phyloP scores from a whole-genome alignment of 2,797 vertebrate genomes.

The Fistularia tabacaria region DNA sequence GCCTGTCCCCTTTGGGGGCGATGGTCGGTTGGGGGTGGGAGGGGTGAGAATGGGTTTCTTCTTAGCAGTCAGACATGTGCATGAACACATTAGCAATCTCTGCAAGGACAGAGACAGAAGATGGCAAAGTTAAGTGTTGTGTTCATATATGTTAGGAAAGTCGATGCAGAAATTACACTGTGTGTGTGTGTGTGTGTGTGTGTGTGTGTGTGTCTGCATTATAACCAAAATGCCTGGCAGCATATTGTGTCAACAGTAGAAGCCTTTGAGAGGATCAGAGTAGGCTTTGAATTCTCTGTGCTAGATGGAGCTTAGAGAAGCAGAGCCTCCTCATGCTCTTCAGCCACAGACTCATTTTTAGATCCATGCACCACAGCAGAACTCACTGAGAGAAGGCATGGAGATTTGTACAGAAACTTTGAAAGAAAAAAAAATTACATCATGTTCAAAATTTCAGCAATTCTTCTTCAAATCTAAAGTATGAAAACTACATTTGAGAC shows the following conservation, averaged over 20 bases:
- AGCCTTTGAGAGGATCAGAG: slow-evolving; percentile 50
- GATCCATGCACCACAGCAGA: slow-evolving; percentile 21
- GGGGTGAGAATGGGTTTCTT: slow-evolving; percentile 62
- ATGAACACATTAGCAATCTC: slow-evolving; percentile 6
- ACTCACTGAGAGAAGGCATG: slow-evolving; percentile 3
- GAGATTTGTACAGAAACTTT: slow-evolving; percentile 8
- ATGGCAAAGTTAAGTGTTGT: slow-evolving; percentile 7
- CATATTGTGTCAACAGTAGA: slow-evolving; percentile 33
- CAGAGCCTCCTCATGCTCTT: slow-evolving; percentile 26
- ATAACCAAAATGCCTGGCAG: slow-evolving; percentile 1
- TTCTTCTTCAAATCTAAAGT: too few species aligned
- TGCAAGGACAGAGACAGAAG: slow-evolving; percentile 15
- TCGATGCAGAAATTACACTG: neutral
- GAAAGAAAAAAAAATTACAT: too few species aligned
- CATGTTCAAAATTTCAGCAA: too few species aligned
- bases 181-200: slow-evolving; percentile 11
- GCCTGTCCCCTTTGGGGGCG: slow-evolving; percentile 35
- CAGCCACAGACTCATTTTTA: slow-evolving; percentile 24
- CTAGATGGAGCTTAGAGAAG: slow-evolving; percentile 39
- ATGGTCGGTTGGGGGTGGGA: neutral
- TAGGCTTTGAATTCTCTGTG: slow-evolving; percentile 36
- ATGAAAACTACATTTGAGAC: too few species aligned
- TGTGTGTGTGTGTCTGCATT: slow-evolving; percentile 6
- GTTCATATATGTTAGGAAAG: slow-evolving; percentile 1
- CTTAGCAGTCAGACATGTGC: slow-evolving; percentile 26